Conservation (phyloP, 2,113 vertebrate genomes). For the Pogona vitticeps region DNA sequence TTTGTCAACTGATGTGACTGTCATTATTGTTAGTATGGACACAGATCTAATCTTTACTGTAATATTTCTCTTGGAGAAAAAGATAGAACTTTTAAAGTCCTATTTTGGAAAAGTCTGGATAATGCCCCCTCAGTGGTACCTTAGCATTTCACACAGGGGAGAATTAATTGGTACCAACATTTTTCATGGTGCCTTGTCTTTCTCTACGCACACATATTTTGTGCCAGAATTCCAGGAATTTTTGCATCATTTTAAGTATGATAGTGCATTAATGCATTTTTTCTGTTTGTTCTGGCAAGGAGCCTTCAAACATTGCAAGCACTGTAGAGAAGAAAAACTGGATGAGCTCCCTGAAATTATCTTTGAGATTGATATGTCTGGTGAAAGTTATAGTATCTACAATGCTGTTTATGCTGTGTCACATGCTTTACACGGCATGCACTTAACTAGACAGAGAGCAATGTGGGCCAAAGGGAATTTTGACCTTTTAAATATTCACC, state of each 20-base stretch:
- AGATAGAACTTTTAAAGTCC: neutral
- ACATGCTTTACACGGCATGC: neutral
- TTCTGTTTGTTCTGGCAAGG: neutral
- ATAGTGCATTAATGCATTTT: neutral
- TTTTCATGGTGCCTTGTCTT: constrained; percentile 6
- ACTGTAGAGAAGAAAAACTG: neutral
- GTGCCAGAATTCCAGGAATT: neutral
- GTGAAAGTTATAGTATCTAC: neutral
- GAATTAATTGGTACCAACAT: neutral
- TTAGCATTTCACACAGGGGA: constrained; percentile 3
- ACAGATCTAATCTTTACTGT: neutral
- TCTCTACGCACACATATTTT: neutral
- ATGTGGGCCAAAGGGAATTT: neutral
- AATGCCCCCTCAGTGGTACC: constrained; percentile 7
- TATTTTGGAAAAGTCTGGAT: neutral
- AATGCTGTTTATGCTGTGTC: neutral
- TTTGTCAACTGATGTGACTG: neutral
- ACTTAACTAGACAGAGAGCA: neutral
- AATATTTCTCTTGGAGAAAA: too few species aligned
- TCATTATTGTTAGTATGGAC: constrained; percentile 8
- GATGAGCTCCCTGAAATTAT: neutral
- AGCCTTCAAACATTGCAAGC: neutral
- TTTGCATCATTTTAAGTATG: neutral
- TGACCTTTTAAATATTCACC: neutral
- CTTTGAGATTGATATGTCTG: neutral